Base-by-base conservation (phyloP, 2,113 vertebrate genomes). In the Ptilonorhynchus violaceus region DNA sequence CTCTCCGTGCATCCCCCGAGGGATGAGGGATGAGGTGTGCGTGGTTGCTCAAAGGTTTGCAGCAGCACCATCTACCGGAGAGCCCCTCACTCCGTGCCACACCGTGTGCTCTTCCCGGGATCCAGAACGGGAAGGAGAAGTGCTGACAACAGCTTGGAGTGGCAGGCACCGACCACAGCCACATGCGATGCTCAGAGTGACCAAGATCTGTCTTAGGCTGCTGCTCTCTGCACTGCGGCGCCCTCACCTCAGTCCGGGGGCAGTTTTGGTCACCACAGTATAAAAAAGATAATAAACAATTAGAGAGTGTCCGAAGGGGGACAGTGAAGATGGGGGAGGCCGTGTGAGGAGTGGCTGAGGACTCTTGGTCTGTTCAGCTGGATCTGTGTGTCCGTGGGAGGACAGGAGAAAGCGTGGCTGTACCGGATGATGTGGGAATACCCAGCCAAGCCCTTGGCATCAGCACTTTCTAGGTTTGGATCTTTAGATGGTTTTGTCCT, bases 21-120 rank as follows among this genome's bases (percentile, higher is more conserved):
- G 42, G 39, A 6, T 5, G 55, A 13, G 56, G 23, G 37, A 28
- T 9, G 70, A 33, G 59, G 3, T 3, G 52, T 2, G 31, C 0
- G 52, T 0, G 44, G 50, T 1, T 60, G 25, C 7, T 21, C 68
- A 75, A 75, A 64, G 58, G 90, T 60, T 97, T 92, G 5, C 96
- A 93, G 87, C 92, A 97, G 97, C 97, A 88, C 97, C 97, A 97
- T 92, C 97, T 97, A 55, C 87, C 14, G 97, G 97, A 21, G 39
- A 92, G n/a, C 13, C 31, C 10, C 41, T 13, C 3, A 24, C 7
- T 35, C 75, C 24, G 41, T 1, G 16, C n/a, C 24, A 7, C 44
- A 5, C 24, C 11, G 12, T 2, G 37, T 0, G 31, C 11, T 49
- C 22, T 42, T 15, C 7, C 15, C 17, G 50, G 3, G 3, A 2